Percentiles rank a stretch among this genome's conserved stretches.
Evolutionary conservation across 2,797 vertebrate genomes (phyloP).

Genomic region (Falco berigora): DNA sequence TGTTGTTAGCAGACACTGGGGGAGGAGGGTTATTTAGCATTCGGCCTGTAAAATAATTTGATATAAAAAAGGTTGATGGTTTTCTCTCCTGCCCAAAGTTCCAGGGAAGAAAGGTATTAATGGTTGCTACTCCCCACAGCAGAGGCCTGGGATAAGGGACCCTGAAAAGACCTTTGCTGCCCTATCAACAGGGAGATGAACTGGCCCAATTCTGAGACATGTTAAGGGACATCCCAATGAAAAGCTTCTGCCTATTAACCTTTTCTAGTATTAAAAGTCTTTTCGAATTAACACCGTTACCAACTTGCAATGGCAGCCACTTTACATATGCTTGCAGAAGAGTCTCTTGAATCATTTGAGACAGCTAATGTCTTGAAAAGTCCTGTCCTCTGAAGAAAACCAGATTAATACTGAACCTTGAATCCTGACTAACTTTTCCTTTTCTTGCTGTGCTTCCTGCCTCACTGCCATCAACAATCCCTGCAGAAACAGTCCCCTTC

Average conservation of each 20-base stretch:
- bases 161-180: neutral
- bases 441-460: neutral
- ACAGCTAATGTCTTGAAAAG: neutral
- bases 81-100: neutral
- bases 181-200: neutral
- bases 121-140: neutral
- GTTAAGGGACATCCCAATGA: neutral
- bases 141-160: neutral
- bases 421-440: neutral
- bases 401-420: neutral
- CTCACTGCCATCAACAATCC: neutral
- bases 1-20: neutral
- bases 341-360: neutral
- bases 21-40: neutral
- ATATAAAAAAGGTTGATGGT: neutral
- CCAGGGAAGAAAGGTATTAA: neutral
- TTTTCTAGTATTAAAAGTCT: neutral
- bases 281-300: neutral
- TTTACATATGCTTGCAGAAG: neutral
- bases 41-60: neutral
- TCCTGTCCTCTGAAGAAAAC: neutral
- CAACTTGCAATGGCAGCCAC: neutral
- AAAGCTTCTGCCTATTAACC: neutral
- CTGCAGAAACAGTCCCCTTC: neutral
- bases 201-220: neutral